Evolutionary conservation across 2,113 vertebrate genomes (phyloP), one percentile per base, ranked within the genome.

Genomic region (Cyanistes caeruleus): DNA sequence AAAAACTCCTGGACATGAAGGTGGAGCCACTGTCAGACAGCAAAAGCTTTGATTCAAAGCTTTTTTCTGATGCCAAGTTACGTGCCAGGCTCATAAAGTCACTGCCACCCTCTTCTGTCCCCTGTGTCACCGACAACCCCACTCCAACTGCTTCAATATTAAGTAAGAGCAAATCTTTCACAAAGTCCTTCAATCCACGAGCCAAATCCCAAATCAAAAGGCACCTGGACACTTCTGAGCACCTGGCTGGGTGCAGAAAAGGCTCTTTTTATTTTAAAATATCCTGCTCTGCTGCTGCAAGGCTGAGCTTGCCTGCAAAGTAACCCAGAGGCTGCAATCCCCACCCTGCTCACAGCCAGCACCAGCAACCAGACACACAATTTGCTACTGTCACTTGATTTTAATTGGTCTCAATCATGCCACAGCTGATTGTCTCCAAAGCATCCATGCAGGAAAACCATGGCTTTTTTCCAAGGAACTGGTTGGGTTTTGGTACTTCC

Each of bases 371-470:
- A 63, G 25, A 13, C 74, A 28, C 56, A 7, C 31, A 11, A 35
- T 33, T 28, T 22, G 24, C 23, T 52, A 27, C 72, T 59, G 58
- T 44, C 2, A 0, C 3, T 30, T 18, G 20, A 16, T 22, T 56
- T 55, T 37, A 28, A 52, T 44, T 76, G 23, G 6, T 41, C 65
- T 78, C 4, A 4, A 0, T 8, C 37, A 48, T 0, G 1, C 39
- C 15, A 28, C 49, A 49, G 84, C 35, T 41, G 22, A 59, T 48
- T 2, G 4, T 41, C 48, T 23, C 69, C 82, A 23, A 41, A 56
- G 35, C 37, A 33, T 43, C 48, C 2, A 0, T 0, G 53, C 44
- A 65, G 43, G 21, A 56, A 68, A 87, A 37, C 7, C 3, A 1
- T 11, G 41, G 31, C 5, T 55, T 82, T 94, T 56, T 27, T 7